Base-by-base conservation (phyloP, 2,888 invertebrate genomes). In the Eremobia ochroleuca region DNA sequence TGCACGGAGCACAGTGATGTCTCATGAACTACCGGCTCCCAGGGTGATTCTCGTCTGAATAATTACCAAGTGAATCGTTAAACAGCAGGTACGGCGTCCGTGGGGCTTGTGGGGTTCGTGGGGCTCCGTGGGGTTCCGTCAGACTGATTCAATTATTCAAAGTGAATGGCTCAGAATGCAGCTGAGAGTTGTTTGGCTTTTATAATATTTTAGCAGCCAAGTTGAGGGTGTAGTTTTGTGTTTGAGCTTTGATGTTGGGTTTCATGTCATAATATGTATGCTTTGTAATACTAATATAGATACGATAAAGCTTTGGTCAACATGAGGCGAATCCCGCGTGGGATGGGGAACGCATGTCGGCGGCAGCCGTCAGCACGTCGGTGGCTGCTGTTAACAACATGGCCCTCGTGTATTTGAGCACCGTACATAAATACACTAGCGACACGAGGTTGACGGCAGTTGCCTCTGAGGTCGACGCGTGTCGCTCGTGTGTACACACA, bases 11-110 rank as follows among this genome's bases (percentile, higher is more conserved):
- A 61, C 79, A 73, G 83, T 64, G 75, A 82, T 75, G 83, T 86
- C 84, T 84, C 86, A 73, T 84, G 86, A 83, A 84, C 86, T 79
- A 84, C 75, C 49, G 13, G 34, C 73, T 78, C 84, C 86, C 79
- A 61, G 70, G 79, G 73, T 79, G 64, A 34, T 65, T 79, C 73
- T 62, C 77, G 82, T 77, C 67, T 84, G 86, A 84, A 84, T 84
- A 84, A 84, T 84, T 84, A 79, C 86, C 86, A 73, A 86, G 75
- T 83, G 84, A 84, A 84, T 86, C 69, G 79, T 86, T 79, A 83
- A 84, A 85, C 78, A 79, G 72, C 67, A 85, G 81, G 66, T 72
- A 74, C 68, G 58, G 58, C 43, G 52, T n/a, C 73, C 43, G 61
- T 49, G 77, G 77, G 73, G 46, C 34, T 18, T 11, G 46, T 52